phyloP scores from a whole-genome alignment of 2,888 invertebrate species.

The Pemphredon lugubris region DNA sequence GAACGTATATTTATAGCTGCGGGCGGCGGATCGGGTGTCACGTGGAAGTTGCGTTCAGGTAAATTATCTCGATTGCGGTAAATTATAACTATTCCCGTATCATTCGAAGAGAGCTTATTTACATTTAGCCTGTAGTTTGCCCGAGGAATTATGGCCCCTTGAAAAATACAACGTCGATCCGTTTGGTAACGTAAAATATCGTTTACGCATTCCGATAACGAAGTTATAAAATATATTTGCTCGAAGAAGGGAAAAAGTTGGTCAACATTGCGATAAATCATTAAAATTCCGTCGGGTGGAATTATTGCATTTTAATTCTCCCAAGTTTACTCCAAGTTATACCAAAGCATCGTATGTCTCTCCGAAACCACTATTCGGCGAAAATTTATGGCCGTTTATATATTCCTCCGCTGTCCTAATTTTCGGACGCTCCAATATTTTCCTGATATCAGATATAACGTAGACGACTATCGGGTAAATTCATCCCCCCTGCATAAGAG shows the following conservation, averaged over 20 bases:
- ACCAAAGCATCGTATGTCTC: neutral
- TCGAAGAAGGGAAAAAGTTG: too few species aligned
- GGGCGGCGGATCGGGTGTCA: slow-evolving; percentile 2
- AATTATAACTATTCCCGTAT: too few species aligned
- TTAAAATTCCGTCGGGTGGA: too few species aligned
- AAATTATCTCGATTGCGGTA: slow-evolving; percentile 20
- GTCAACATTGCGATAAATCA: too few species aligned
- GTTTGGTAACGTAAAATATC: too few species aligned
- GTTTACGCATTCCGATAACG: too few species aligned
- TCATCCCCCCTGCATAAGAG: neutral
- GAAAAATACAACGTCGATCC: too few species aligned
- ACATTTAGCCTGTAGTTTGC: too few species aligned
- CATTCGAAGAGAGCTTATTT: neutral
- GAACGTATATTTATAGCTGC: slow-evolving; percentile 25
- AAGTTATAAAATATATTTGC: too few species aligned
- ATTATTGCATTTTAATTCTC: neutral
- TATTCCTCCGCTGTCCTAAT: neutral
- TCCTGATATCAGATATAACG: neutral
- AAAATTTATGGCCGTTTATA: neutral
- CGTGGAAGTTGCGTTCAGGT: slow-evolving; percentile 20
- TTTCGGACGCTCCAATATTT: neutral
- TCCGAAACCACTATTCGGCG: neutral
- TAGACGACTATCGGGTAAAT: neutral
- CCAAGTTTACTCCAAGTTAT: neutral
- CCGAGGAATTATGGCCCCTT: too few species aligned